Conservation (phyloP, 2,888 invertebrate species). For the Epirrhoe alternata region DNA sequence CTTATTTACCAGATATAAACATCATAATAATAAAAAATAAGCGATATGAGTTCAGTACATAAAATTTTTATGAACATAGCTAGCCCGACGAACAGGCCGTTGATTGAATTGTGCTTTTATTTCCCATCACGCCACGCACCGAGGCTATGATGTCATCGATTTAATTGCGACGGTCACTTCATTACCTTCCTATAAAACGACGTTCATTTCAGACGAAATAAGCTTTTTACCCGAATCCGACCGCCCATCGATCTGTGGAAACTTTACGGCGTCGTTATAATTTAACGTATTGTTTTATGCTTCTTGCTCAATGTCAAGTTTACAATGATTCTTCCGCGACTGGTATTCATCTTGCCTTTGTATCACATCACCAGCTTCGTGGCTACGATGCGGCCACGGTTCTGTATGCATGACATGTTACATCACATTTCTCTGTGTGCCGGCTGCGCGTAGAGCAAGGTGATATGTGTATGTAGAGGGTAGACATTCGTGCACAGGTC, state of each 20-base stretch:
- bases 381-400: conserved; percentile 48
- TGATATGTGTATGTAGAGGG: conserved; percentile 59
- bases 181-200: conserved; percentile 71
- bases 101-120: conserved; percentile 79
- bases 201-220: conserved; percentile 64
- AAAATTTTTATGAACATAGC: conserved; percentile 23
- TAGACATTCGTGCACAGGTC: conserved; percentile 76
- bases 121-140: conserved; percentile 68
- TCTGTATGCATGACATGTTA: conserved; percentile 66
- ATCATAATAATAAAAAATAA: not conserved
- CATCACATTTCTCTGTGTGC: conserved; percentile 63
- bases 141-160: conserved; percentile 78
- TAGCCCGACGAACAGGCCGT: conserved; percentile 40
- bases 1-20: not conserved
- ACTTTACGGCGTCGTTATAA: conserved; percentile 65
- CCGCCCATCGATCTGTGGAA: conserved; percentile 60
- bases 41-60: conserved; percentile 9
- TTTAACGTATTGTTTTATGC: conserved; percentile 61
- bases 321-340: conserved; percentile 41
- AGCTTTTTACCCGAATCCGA: conserved; percentile 49
- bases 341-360: conserved; percentile 49
- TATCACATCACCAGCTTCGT: conserved; percentile 15
- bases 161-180: conserved; percentile 76
- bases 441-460: conserved; percentile 54
- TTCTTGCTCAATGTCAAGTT: conserved; percentile 65